Conservation (phyloP, 2,113 vertebrate species). For the Macheiramphus alcinus region DNA sequence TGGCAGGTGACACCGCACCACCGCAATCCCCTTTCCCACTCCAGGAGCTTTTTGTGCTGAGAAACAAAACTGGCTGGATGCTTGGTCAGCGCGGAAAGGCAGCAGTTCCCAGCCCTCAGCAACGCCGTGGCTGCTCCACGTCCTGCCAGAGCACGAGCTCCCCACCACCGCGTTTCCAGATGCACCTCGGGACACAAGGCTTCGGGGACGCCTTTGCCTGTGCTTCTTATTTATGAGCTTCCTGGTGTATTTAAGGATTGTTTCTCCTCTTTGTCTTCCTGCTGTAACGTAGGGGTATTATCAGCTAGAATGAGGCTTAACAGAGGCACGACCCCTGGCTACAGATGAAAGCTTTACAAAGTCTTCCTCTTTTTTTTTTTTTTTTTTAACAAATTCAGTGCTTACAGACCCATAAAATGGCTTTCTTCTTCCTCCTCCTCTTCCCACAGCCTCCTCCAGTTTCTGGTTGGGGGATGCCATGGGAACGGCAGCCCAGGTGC, state of each 20-base stretch:
- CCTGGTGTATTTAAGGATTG: background rate
- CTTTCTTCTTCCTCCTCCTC: background rate
- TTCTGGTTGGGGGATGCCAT: background rate
- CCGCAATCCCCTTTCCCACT: background rate
- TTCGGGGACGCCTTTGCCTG: background rate
- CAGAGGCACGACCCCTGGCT: background rate
- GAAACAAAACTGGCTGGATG: background rate
- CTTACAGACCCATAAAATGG: background rate
- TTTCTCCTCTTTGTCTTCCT: background rate
- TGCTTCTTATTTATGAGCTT: background rate
- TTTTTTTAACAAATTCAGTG: background rate
- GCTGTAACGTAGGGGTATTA: background rate
- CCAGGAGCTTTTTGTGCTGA: background rate
- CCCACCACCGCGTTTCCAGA: fast-evolving
- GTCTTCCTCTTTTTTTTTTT: background rate
- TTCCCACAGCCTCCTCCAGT: background rate
- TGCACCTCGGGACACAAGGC: fast-evolving
- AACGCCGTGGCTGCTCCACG: background rate
- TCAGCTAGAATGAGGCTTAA: background rate
- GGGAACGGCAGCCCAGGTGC: fast-evolving
- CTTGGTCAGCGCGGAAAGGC: background rate
- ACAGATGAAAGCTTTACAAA: background rate
- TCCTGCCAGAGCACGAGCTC: background rate
- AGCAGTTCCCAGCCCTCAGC: background rate
- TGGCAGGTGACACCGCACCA: background rate